Percentiles rank a stretch among this genome's conserved stretches.
Conservation (phyloP, 2,797 vertebrate genomes). For the Thamnophis elegans region DNA sequence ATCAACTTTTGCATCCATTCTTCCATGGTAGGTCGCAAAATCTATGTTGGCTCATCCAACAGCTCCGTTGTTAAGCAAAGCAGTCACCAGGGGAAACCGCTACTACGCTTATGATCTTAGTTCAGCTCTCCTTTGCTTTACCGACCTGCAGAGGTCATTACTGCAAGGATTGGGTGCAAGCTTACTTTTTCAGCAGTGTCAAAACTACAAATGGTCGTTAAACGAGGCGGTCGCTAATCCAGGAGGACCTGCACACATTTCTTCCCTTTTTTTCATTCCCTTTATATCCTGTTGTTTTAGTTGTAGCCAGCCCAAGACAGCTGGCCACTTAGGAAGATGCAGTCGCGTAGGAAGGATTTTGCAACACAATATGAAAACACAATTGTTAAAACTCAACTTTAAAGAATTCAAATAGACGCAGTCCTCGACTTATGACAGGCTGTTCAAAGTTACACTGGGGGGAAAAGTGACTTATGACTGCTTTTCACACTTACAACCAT, state of each 20-base stretch:
- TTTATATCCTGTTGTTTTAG: neutral
- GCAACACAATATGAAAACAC: neutral
- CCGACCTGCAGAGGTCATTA: neutral
- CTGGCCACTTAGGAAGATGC: neutral
- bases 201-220: neutral
- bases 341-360: neutral
- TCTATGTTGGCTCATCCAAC: no score
- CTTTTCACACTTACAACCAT: no score
- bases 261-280: neutral
- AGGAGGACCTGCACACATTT: neutral
- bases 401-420: neutral
- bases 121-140: neutral
- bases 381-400: neutral
- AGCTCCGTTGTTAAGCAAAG: no score
- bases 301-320: neutral
- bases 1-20: no score
- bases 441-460: no score
- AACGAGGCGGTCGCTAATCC: neutral
- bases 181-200: neutral
- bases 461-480: no score
- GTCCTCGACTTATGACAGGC: no score
- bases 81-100: neutral
- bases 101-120: neutral
- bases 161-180: neutral
- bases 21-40: no score